Percentiles rank a stretch among this genome's conserved stretches.
Evolutionary conservation across 2,888 invertebrate species (phyloP).

Genomic region (Aphidius colemani): DNA sequence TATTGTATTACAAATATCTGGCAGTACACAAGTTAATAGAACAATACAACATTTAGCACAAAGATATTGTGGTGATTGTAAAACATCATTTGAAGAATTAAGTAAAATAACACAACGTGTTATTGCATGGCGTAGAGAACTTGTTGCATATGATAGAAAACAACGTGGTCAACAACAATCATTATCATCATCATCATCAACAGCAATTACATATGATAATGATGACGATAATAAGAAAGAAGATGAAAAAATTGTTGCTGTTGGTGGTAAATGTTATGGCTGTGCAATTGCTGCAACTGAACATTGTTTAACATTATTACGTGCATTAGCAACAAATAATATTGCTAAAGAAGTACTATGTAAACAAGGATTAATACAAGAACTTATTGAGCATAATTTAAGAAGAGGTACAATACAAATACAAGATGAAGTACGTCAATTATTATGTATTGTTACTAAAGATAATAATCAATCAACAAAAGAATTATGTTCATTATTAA

Average conservation of each 20-base stretch:
- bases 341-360: slow-evolving; percentile 78
- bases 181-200: slow-evolving; percentile 17
- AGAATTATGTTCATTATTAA: slow-evolving; percentile 80
- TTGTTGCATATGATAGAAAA: slow-evolving; percentile 88
- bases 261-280: slow-evolving; percentile 80
- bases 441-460: slow-evolving; percentile 85
- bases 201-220: slow-evolving; percentile 27
- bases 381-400: slow-evolving; percentile 88
- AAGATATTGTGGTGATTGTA: slow-evolving; percentile 94
- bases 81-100: slow-evolving; percentile 92
- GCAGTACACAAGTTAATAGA: slow-evolving; percentile 77
- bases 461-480: slow-evolving; percentile 84
- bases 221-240: slow-evolving; percentile 25
- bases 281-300: slow-evolving; percentile 90
- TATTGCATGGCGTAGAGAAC: slow-evolving; percentile 85
- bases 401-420: slow-evolving; percentile 83
- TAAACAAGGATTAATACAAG: slow-evolving; percentile 84
- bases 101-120: slow-evolving; percentile 90
- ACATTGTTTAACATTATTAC: slow-evolving; percentile 87
- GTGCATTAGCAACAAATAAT: slow-evolving; percentile 84
- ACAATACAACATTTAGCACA: slow-evolving; percentile 93
- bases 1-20: slow-evolving; percentile 61
- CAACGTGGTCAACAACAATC: slow-evolving; percentile 67
- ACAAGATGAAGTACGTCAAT: slow-evolving; percentile 86
- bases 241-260: slow-evolving; percentile 41